phyloP scores from a whole-genome alignment of 1,140 invertebrate species.

The Zaprionus taronus region DNA sequence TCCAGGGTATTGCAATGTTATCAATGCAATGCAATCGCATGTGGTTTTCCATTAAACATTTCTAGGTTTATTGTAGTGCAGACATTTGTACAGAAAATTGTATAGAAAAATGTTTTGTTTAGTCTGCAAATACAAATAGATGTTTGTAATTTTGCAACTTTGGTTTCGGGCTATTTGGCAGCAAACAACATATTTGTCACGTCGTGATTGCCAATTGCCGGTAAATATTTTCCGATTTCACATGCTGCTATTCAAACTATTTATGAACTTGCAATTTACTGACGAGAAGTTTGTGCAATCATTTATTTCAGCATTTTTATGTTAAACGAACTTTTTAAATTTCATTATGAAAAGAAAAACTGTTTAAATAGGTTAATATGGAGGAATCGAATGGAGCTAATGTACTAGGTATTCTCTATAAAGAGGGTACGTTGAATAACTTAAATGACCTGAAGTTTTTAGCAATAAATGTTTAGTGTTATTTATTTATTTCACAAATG shows the following conservation, averaged over 20 bases:
- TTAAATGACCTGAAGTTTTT: too few relatives aligned
- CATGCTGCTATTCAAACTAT: not conserved
- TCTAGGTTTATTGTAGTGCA: not conserved
- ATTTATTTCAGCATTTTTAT: not conserved
- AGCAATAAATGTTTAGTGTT: too few relatives aligned
- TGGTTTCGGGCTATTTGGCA: constrained; percentile 6
- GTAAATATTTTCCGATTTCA: constrained; percentile 3
- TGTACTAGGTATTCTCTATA: too few relatives aligned
- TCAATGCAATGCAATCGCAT: not conserved
- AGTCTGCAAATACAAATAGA: not conserved
- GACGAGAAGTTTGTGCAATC: not conserved
- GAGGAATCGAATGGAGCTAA: not conserved
- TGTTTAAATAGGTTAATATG: not conserved
- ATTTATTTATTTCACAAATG: too few relatives aligned
- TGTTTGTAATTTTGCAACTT: constrained; percentile 4
- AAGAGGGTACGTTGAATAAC: too few relatives aligned
- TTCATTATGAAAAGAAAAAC: not conserved
- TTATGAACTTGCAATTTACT: not conserved
- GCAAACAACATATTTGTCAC: constrained; percentile 6
- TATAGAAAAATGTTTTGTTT: constrained; percentile 3
- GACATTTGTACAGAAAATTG: not conserved
- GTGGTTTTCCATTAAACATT: constrained; percentile 4
- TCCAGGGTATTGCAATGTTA: not conserved
- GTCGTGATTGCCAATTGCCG: constrained; percentile 4
- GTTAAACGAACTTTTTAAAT: not conserved